phyloP scores from a whole-genome alignment of 2,888 invertebrate genomes.

The Cantharis rufa region DNA sequence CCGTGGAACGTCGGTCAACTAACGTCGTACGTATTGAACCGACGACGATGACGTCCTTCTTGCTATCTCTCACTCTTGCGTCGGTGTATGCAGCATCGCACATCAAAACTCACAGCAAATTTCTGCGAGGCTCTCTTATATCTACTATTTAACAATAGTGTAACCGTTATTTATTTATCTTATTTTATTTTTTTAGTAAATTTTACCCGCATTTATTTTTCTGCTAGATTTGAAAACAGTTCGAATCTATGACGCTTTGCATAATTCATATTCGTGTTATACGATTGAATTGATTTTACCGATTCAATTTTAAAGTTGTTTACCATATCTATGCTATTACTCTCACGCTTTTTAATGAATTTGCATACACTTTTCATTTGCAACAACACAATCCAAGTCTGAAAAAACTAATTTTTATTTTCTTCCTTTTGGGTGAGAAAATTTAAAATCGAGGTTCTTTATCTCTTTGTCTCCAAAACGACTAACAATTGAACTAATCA shows the following conservation, averaged over 20 bases:
- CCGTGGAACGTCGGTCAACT: conserved; percentile 43
- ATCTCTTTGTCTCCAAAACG: not conserved
- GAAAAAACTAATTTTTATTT: too few relatives aligned
- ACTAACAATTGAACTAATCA: conserved; percentile 34
- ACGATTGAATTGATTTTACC: conserved; percentile 35
- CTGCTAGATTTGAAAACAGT: conserved; percentile 19
- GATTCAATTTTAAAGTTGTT: conserved; percentile 37
- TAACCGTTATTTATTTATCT: not conserved
- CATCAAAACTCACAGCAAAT: conserved; percentile 12
- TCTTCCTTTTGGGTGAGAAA: not conserved
- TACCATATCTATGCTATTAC: conserved; percentile 36
- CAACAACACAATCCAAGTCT: conserved; percentile 18
- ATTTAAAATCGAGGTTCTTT: not conserved
- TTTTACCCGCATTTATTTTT: conserved; percentile 9
- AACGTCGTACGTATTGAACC: conserved; percentile 46
- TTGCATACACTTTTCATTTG: conserved; percentile 33
- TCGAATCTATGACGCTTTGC: conserved; percentile 26
- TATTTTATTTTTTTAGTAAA: not conserved
- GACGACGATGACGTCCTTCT: conserved; percentile 27
- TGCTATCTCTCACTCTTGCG: conserved; percentile 40
- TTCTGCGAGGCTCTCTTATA: not conserved
- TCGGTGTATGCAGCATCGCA: conserved; percentile 35
- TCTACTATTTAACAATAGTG: not conserved
- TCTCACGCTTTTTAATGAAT: conserved; percentile 27
- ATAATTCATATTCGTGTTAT: conserved; percentile 37